These are phyloP conservation scores for Crotalus helleri DNA, from an alignment of 2,113 vertebrate species.

Conservation along the genomic window DNA sequence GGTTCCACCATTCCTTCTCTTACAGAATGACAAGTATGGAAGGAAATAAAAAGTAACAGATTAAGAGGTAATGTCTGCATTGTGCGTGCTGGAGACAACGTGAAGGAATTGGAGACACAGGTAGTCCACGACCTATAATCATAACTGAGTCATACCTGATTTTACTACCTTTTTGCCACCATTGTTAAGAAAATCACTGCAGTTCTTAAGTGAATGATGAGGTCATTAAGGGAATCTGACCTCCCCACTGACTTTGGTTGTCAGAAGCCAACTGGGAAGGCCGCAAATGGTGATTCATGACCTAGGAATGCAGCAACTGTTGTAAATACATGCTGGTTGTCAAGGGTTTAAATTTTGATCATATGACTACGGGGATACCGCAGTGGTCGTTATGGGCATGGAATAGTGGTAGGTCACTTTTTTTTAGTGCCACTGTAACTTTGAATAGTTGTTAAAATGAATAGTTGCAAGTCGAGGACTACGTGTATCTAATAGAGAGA, in stretches of 20 bases:
- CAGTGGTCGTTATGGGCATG: not conserved
- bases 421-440: no score
- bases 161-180: not conserved
- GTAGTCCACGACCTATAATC: not conserved
- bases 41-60: not conserved
- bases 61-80: not conserved
- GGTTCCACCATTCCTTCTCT: not conserved
- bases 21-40: not conserved
- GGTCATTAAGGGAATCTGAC: not conserved
- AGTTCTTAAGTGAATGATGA: not conserved
- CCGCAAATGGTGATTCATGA: no score
- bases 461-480: no score
- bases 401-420: not conserved
- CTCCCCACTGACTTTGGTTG: not conserved
- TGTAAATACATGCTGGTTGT: not conserved
- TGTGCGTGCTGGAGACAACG: not conserved
- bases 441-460: no score
- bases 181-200: not conserved
- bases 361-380: not conserved
- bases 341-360: not conserved
- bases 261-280: no score
- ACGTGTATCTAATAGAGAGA: not conserved
- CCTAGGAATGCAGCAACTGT: no score
- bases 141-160: not conserved
- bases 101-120: not conserved